Percentiles rank a stretch among this genome's conserved stretches.
Evolutionary conservation across 2,113 vertebrate genomes (phyloP).

Genomic region (Odocoileus hemionus): DNA sequence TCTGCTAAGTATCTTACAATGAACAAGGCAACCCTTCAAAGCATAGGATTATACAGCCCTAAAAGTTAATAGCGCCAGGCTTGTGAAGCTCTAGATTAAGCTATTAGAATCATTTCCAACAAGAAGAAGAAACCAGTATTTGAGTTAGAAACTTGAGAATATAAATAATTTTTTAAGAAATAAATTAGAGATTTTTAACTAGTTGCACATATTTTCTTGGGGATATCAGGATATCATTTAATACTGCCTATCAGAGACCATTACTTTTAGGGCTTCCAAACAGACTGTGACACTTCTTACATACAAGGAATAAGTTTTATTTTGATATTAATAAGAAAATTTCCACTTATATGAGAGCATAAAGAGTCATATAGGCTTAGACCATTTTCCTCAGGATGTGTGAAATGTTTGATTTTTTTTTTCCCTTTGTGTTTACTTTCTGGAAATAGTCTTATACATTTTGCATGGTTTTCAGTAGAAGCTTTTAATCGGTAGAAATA

Average conservation of each 20-base stretch:
- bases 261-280: not conserved
- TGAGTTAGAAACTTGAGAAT: not conserved
- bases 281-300: not conserved
- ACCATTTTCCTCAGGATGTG: not conserved
- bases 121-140: not conserved
- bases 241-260: not conserved
- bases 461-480: not conserved
- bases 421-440: not conserved
- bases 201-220: not conserved
- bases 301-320: not conserved
- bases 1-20: not conserved
- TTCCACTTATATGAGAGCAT: not conserved
- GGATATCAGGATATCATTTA: not conserved
- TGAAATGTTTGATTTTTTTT: not conserved
- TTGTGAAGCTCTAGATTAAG: not conserved
- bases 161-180: not conserved
- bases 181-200: not conserved
- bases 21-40: not conserved
- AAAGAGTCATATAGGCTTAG: accelerated
- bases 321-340: not conserved
- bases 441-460: not conserved
- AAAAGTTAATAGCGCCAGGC: not conserved
- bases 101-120: not conserved
- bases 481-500: conserved; percentile 23
- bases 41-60: not conserved